phyloP scores from a whole-genome alignment of 2,888 invertebrate species.

The Ischnus inquisitorius region DNA sequence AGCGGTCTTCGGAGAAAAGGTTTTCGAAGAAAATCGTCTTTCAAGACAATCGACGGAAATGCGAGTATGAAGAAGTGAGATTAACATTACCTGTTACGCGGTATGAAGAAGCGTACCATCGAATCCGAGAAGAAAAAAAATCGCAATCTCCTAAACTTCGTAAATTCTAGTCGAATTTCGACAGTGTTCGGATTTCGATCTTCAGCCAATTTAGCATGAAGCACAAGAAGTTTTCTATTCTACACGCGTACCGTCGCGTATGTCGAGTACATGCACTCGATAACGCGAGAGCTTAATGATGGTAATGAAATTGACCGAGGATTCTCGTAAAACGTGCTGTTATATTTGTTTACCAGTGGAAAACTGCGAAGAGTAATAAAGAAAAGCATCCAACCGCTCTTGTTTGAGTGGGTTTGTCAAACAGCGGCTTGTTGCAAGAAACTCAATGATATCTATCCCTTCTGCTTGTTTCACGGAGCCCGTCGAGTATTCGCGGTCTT shows the following conservation, averaged over 20 bases:
- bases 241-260: neutral
- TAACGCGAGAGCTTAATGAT: slow-evolving; percentile 73
- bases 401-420: neutral
- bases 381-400: neutral
- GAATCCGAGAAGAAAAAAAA: neutral
- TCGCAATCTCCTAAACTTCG: neutral
- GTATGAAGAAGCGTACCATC: neutral
- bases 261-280: slow-evolving; percentile 71
- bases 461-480: slow-evolving; percentile 70
- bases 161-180: neutral
- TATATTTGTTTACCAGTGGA: slow-evolving; percentile 76
- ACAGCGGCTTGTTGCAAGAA: slow-evolving; percentile 4
- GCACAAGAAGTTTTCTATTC: neutral
- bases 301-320: slow-evolving; percentile 66
- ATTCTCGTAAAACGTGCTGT: slow-evolving; percentile 73
- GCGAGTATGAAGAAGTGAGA: neutral
- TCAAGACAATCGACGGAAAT: neutral
- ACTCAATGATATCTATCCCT: slow-evolving; percentile 58
- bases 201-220: too few relatives aligned
- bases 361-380: slow-evolving; percentile 48
- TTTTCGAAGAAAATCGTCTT: neutral
- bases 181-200: too few relatives aligned
- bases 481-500: slow-evolving; percentile 58
- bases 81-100: neutral
- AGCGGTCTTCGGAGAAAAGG: neutral